These are phyloP conservation scores for Melipona bicolor DNA, from an alignment of 2,888 invertebrate genomes.

Conservation along the genomic window DNA sequence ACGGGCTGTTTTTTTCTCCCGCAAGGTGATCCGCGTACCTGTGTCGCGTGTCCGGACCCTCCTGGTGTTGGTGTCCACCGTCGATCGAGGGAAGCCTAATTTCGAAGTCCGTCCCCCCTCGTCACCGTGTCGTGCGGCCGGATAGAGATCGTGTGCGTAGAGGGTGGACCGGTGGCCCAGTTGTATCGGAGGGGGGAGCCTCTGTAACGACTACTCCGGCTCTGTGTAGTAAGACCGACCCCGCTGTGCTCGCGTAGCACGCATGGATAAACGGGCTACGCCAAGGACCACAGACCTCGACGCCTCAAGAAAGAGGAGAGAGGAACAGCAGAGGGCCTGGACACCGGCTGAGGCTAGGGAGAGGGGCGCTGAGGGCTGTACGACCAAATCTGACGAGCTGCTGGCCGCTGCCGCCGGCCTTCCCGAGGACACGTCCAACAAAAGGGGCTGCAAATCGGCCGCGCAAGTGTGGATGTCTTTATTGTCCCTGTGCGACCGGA, in stretches of 20 bases:
- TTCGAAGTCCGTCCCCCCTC: background rate
- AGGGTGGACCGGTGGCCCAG: constrained; percentile 21
- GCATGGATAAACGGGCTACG: constrained; percentile 57
- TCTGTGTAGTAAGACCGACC: background rate
- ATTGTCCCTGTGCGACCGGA: constrained; percentile 70
- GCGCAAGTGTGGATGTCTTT: constrained; percentile 70
- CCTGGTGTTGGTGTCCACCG: constrained; percentile 22
- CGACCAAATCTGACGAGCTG: constrained; percentile 54
- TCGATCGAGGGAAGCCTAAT: background rate
- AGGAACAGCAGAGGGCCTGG: constrained; percentile 47
- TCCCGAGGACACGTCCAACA: constrained; percentile 56
- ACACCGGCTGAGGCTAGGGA: constrained; percentile 28
- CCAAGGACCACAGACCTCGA: constrained; percentile 37
- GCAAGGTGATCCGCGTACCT: constrained; percentile 85
- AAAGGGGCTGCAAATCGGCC: constrained; percentile 70
- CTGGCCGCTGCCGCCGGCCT: constrained; percentile 39
- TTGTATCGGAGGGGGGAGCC: background rate
- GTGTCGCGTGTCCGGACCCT: constrained; percentile 37
- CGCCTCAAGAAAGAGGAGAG: constrained; percentile 24
- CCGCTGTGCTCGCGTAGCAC: constrained; percentile 24
- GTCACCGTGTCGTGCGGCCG: background rate
- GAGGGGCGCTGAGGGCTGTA: constrained; percentile 40
- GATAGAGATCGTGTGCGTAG: background rate
- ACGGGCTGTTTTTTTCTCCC: constrained; percentile 89
- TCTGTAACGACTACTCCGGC: background rate